phyloP scores from a whole-genome alignment of 1,140 invertebrate genomes.

The Homalodisca vitripennis region DNA sequence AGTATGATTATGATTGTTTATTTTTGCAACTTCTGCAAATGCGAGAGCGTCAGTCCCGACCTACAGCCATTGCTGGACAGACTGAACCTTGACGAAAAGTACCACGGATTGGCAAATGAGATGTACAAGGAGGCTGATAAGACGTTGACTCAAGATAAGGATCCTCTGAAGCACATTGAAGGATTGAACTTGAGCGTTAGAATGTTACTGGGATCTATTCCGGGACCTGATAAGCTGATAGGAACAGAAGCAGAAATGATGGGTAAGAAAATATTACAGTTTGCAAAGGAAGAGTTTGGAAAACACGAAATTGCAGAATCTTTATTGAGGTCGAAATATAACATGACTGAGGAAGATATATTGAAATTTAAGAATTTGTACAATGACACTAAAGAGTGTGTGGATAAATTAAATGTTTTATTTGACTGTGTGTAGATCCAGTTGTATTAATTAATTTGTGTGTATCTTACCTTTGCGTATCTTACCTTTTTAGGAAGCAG shows the following conservation, averaged over 20 bases:
- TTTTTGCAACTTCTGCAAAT: not conserved
- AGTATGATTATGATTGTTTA: too few species aligned
- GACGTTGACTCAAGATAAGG: not conserved
- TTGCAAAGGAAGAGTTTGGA: not conserved
- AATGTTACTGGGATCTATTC: not conserved
- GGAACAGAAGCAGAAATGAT: not conserved
- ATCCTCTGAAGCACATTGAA: constrained; percentile 4
- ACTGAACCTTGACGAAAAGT: not conserved
- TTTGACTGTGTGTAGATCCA: not conserved
- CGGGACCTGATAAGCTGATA: not conserved
- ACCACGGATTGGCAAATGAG: constrained; percentile 5
- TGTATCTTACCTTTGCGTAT: too few species aligned
- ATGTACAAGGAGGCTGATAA: not conserved
- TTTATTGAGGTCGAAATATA: not conserved
- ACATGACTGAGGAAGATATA: not conserved
- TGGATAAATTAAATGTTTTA: not conserved
- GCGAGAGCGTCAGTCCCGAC: not conserved
- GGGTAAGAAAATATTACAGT: not conserved
- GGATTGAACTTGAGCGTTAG: not conserved
- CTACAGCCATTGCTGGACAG: not conserved
- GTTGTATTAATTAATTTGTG: too few species aligned
- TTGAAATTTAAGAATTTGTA: not conserved
- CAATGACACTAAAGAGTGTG: not conserved
- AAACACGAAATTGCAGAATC: not conserved
- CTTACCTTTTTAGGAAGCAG: too few species aligned